Evolutionary conservation across 1,140 invertebrate species (phyloP).

Genomic region (honey bee (Apis mellifera)): Amel_HAv3.1 CM009936.2:7297501-7298000

Average conservation of each 20-base stretch:
- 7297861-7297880: slow-evolving; percentile 84
- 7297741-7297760: slow-evolving; percentile 77
- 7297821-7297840: slow-evolving; percentile 93
- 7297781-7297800: slow-evolving; percentile 88
- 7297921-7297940: background rate
- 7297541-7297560: slow-evolving; percentile 25
- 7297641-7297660: slow-evolving; percentile 51
- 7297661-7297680: slow-evolving; percentile 65
- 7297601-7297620: slow-evolving; percentile 46
- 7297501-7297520: slow-evolving; percentile 41
- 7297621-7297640: slow-evolving; percentile 54
- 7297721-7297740: slow-evolving; percentile 78
- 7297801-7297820: slow-evolving; percentile 88
- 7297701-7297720: slow-evolving; percentile 77
- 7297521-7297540: slow-evolving; percentile 29
- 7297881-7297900: background rate
- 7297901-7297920: background rate
- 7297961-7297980: slow-evolving; percentile 82
- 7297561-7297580: slow-evolving; percentile 43
- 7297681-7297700: slow-evolving; percentile 66
- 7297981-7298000: slow-evolving; percentile 84
- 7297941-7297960: background rate
- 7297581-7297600: slow-evolving; percentile 58
- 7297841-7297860: slow-evolving; percentile 92
- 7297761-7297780: slow-evolving; percentile 78